A percentile compares a stretch with the other conserved stretches of the same genome.
Evolutionary conservation across 2,888 invertebrate genomes (phyloP).

Genomic region (Rhopalosiphum nymphaeae): DNA sequence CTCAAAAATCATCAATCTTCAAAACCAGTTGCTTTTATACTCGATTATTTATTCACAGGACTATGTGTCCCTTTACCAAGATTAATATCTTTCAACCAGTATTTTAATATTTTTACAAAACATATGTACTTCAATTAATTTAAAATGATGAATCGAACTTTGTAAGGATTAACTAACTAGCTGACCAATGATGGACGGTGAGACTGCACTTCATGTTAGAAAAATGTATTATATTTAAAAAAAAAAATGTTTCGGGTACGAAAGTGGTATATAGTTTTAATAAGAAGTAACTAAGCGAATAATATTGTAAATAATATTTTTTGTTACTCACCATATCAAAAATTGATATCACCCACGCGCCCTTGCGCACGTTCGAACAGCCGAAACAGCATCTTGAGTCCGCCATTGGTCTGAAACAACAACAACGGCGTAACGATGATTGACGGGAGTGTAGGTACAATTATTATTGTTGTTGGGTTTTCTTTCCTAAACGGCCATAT

Average conservation of each 20-base stretch:
- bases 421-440: not conserved
- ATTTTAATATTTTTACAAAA: not conserved
- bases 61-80: not conserved
- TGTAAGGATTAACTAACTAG: not conserved
- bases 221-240: not conserved
- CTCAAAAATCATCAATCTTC: not conserved
- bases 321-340: constrained; percentile 37
- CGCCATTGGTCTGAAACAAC: constrained; percentile 40
- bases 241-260: not conserved
- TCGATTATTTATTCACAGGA: not conserved
- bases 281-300: not conserved
- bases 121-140: not conserved
- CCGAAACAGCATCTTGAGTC: constrained; percentile 47
- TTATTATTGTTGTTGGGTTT: not conserved
- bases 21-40: not conserved
- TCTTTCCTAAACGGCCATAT: not conserved
- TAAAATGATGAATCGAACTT: not conserved
- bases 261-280: not conserved
- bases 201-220: not conserved
- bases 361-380: constrained; percentile 46
- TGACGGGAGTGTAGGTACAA: not conserved
- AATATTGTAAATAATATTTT: not conserved
- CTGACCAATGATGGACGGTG: not conserved
- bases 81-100: not conserved
- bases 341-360: constrained; percentile 14